Percentiles rank a stretch among this genome's conserved stretches.
phyloP scores from a whole-genome alignment of 2,113 vertebrate species.

The Vulpes vulpes region DNA sequence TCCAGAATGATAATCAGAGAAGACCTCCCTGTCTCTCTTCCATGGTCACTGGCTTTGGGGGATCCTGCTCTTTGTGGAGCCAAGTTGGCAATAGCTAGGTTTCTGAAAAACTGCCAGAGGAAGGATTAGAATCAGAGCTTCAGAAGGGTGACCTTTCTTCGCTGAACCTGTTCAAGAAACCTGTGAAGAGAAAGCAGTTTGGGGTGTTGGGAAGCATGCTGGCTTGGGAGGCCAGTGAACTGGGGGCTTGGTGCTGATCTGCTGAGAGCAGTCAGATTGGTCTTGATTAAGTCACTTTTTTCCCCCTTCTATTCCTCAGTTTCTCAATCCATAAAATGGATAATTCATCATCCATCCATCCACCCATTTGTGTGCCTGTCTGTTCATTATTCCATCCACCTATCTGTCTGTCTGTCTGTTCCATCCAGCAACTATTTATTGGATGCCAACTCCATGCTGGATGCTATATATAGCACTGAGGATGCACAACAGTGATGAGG shows the following conservation, averaged over 20 bases:
- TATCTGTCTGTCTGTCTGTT: neutral
- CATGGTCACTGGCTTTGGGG: neutral
- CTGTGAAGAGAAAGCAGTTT: neutral
- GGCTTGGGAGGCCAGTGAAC: neutral
- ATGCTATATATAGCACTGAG: neutral
- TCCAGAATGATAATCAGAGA: neutral
- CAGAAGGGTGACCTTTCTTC: neutral
- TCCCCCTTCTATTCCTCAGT: neutral
- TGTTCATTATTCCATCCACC: too few species aligned
- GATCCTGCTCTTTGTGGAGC: neutral
- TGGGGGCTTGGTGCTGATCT: neutral
- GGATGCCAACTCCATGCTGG: neutral
- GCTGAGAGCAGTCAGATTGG: neutral
- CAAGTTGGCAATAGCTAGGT: neutral
- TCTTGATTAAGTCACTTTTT: neutral
- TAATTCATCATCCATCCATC: neutral
- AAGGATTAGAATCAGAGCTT: neutral
- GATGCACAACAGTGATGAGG: neutral
- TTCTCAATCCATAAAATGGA: conserved; percentile 34
- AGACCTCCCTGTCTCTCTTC: neutral
- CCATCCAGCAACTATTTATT: neutral
- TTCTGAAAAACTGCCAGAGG: neutral
- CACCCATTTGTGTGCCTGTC: neutral
- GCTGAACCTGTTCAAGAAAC: neutral
- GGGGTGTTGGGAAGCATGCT: neutral